These are phyloP conservation scores for Acanthaster planci DNA, from an alignment of 35 echinoderm and acorn worm species.

Conservation along the genomic window DNA sequence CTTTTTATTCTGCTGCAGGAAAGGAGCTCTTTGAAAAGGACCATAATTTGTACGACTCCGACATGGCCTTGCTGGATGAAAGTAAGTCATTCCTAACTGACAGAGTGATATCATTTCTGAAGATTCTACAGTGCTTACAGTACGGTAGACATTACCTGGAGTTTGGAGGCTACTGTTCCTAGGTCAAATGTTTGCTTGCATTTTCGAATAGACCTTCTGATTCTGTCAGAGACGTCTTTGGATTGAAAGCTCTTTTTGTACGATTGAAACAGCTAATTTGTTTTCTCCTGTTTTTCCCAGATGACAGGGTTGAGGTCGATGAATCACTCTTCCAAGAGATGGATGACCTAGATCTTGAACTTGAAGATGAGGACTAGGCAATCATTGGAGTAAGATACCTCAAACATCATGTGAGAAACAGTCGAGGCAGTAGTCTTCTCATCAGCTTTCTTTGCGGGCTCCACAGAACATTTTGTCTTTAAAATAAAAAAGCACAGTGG, in stretches of 20 bases:
- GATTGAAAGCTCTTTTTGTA: not conserved
- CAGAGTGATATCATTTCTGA: not conserved
- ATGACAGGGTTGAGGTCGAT: conserved; percentile 84
- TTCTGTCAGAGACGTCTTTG: too few relatives aligned
- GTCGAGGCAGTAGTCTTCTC: too few relatives aligned
- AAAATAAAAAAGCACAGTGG: too few relatives aligned
- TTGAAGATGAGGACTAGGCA: conserved; percentile 56
- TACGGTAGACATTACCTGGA: too few relatives aligned
- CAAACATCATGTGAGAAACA: too few relatives aligned
- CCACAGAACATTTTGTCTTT: too few relatives aligned
- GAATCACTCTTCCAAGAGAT: conserved; percentile 93
- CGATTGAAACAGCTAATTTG: not conserved
- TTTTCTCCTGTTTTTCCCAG: conserved; percentile 45
- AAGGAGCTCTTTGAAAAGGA: conserved; percentile 78
- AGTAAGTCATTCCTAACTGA: conserved; percentile 49
- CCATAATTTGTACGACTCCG: conserved; percentile 70
- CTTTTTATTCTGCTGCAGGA: conserved; percentile 48
- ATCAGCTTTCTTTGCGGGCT: too few relatives aligned
- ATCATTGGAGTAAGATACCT: not conserved
- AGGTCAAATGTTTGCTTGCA: too few relatives aligned
- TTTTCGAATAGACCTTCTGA: too few relatives aligned
- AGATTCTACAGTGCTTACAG: not conserved
- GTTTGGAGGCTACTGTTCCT: too few relatives aligned
- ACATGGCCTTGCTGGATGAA: conserved; percentile 89
- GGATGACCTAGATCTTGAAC: conserved; percentile 79